phyloP scores from a whole-genome alignment of 2,888 invertebrate species.

The Eledona agricola region DNA sequence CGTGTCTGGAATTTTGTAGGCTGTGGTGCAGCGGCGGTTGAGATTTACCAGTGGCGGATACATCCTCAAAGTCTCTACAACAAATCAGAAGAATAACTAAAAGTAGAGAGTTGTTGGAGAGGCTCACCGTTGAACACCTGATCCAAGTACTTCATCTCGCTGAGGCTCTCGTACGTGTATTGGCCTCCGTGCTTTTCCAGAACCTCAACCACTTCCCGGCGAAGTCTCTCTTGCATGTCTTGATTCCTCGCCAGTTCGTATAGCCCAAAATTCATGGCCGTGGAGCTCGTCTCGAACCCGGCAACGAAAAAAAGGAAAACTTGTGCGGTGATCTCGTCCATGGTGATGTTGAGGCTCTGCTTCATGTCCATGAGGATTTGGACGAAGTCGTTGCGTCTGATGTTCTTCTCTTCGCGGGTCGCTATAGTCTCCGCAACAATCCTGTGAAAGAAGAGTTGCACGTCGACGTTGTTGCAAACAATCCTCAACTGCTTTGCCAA shows the following conservation, averaged over 20 bases:
- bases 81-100: neutral
- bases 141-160: constrained; percentile 63
- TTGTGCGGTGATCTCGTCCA: constrained; percentile 62
- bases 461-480: constrained; percentile 39
- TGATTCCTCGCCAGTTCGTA: constrained; percentile 64
- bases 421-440: constrained; percentile 48
- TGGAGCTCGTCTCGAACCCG: constrained; percentile 71
- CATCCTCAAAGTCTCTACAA: constrained; percentile 58
- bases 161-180: constrained; percentile 60
- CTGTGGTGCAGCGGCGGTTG: constrained; percentile 46
- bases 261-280: constrained; percentile 65
- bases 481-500: too few relatives aligned
- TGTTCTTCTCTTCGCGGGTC: constrained; percentile 45
- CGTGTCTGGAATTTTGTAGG: constrained; percentile 38
- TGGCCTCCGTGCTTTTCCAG: constrained; percentile 53
- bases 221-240: constrained; percentile 61
- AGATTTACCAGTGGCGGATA: constrained; percentile 54
- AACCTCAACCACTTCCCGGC: constrained; percentile 57
- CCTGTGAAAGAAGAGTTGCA: constrained; percentile 49
- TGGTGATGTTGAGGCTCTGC: constrained; percentile 27
- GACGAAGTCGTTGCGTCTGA: constrained; percentile 47
- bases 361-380: constrained; percentile 48
- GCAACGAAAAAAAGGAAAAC: constrained; percentile 68
- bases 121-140: constrained; percentile 48
- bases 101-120: constrained; percentile 10